phyloP scores from a whole-genome alignment of 2,797 vertebrate genomes.

The Tiaroga cobitis region DNA sequence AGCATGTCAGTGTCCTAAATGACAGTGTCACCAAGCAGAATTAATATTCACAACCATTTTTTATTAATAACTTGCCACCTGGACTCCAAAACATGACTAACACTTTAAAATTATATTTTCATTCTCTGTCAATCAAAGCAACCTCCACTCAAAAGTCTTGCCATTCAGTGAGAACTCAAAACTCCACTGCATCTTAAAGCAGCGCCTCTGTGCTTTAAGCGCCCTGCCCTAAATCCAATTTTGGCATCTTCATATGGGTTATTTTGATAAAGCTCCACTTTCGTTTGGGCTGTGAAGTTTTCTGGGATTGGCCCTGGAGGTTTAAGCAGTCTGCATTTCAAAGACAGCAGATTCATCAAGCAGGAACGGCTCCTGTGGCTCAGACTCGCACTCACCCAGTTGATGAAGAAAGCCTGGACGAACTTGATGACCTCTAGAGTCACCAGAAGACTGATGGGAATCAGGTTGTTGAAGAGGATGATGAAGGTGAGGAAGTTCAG shows the following conservation, averaged over 20 bases:
- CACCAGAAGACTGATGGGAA: constrained; percentile 98
- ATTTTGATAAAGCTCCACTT: constrained; percentile 49
- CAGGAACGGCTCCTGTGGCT: neutral
- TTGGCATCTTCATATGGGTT: constrained; percentile 45
- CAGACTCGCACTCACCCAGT: constrained; percentile 88
- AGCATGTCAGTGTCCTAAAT: constrained; percentile 95
- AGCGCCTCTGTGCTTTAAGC: constrained; percentile 9
- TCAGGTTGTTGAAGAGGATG: constrained; percentile 99
- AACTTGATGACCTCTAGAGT: constrained; percentile 99
- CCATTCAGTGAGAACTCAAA: neutral
- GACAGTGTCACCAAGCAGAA: neutral
- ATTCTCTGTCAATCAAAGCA: neutral
- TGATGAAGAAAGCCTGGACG: constrained; percentile 98
- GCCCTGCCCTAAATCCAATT: constrained; percentile 45
- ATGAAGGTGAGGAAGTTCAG: constrained; percentile 99
- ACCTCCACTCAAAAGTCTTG: neutral
- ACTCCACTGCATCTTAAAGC: constrained; percentile 23
- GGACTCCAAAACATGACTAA: neutral
- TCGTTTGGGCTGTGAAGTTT: constrained; percentile 23
- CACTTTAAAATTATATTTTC: neutral
- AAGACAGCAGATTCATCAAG: constrained; percentile 35
- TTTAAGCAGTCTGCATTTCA: constrained; percentile 24
- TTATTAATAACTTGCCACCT: neutral
- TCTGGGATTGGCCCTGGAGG: constrained; percentile 23
- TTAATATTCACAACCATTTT: constrained; percentile 15